Evolutionary conservation across 2,888 invertebrate genomes (phyloP).

Genomic region (Acanthosepion pharaonis): DNA sequence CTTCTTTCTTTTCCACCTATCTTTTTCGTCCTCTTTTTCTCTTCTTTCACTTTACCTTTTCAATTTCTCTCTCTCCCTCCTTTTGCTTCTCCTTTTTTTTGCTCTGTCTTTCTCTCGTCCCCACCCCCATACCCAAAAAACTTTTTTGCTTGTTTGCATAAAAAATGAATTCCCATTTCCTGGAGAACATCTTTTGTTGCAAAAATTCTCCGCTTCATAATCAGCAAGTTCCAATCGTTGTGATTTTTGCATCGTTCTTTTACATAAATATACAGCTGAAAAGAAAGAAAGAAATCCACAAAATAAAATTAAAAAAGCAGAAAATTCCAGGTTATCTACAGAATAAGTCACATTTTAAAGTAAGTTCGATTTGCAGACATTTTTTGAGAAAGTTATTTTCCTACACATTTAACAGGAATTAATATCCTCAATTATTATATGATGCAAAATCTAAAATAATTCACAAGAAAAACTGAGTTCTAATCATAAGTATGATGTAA

Average conservation of each 20-base stretch:
- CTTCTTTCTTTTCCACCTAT: too few relatives aligned
- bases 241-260: conserved; percentile 99
- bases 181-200: conserved; percentile 98
- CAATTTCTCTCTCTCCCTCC: background rate
- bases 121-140: background rate
- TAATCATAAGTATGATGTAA: too few relatives aligned
- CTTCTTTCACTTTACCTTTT: too few relatives aligned
- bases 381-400: too few relatives aligned
- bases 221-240: conserved; percentile 96
- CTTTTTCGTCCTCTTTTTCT: too few relatives aligned
- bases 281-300: conserved; percentile 47
- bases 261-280: conserved; percentile 97
- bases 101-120: background rate
- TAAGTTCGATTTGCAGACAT: too few relatives aligned
- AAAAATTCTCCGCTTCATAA: conserved; percentile 98
- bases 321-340: background rate
- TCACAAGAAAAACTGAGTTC: too few relatives aligned
- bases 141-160: conserved; percentile 93
- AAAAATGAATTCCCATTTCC: conserved; percentile 99
- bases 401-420: too few relatives aligned
- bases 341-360: background rate
- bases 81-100: background rate
- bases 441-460: too few relatives aligned
- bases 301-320: background rate
- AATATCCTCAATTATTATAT: too few relatives aligned